A percentile compares a stretch with the other conserved stretches of the same genome.
These are phyloP conservation scores for Chaenogobius annularis DNA, from an alignment of 2,113 vertebrate genomes.

Conservation along the genomic window DNA sequence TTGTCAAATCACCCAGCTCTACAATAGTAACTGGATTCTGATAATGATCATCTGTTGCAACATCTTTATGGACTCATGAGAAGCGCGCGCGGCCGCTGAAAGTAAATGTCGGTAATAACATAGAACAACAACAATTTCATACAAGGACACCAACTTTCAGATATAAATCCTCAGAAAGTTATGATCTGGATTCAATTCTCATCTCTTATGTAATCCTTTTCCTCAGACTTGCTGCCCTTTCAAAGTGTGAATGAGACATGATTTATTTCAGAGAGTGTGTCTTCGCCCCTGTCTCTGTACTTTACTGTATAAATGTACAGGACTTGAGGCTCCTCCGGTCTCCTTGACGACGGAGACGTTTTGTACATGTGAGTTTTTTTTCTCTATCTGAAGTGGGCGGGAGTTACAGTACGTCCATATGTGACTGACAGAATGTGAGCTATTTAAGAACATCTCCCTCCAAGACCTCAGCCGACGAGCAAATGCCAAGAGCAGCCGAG, in stretches of 20 bases:
- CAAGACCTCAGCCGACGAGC: background rate
- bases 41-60: too few species aligned
- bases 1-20: too few species aligned
- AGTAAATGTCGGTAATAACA: too few species aligned
- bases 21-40: too few species aligned
- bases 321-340: constrained; percentile 38
- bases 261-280: background rate
- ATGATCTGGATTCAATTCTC: too few species aligned
- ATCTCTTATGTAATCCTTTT: background rate
- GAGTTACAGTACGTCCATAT: constrained; percentile 27
- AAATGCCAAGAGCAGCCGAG: background rate
- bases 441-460: constrained; percentile 21
- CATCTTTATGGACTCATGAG: too few species aligned
- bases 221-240: background rate
- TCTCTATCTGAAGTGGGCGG: constrained; percentile 7
- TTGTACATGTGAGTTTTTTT: constrained; percentile 21
- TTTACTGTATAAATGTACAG: constrained; percentile 33
- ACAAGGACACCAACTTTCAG: background rate
- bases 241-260: background rate
- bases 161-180: background rate
- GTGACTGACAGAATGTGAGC: constrained; percentile 26
- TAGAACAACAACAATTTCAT: background rate
- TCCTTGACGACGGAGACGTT: constrained; percentile 62
- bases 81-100: too few species aligned
- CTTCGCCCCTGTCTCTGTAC: background rate